phyloP scores from a whole-genome alignment of 2,113 vertebrate genomes.

The Bubo bubo region DNA sequence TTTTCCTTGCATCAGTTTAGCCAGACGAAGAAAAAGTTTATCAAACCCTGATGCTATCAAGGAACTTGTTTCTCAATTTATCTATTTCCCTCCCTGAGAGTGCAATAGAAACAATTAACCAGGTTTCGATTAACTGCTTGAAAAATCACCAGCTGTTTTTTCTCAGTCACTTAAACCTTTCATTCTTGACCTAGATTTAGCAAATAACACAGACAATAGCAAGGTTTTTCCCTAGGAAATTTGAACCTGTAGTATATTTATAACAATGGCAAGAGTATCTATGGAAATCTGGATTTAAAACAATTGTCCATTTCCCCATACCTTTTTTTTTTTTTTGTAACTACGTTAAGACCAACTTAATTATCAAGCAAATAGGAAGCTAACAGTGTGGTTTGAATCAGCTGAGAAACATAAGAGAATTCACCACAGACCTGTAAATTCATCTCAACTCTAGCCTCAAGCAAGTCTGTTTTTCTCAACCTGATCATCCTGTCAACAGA shows the following conservation, averaged over 20 bases:
- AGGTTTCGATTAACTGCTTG: constrained; percentile 38
- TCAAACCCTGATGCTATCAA: not conserved
- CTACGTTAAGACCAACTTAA: not conserved
- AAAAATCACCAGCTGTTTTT: constrained; percentile 48
- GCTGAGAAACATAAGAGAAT: not conserved
- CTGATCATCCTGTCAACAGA: not conserved
- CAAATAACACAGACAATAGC: not conserved
- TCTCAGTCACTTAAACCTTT: constrained; percentile 35
- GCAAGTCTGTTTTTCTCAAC: not conserved
- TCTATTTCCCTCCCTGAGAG: constrained; percentile 5
- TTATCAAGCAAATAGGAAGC: not conserved
- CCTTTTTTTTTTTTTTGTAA: not conserved
- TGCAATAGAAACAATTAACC: constrained; percentile 30
- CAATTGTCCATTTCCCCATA: not conserved
- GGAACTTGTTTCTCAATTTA: not conserved
- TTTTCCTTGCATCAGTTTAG: not conserved
- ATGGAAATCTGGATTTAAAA: not conserved
- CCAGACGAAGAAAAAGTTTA: constrained; percentile 2
- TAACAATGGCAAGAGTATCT: not conserved
- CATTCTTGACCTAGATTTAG: constrained; percentile 39
- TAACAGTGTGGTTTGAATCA: not conserved
- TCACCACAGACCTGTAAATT: not conserved
- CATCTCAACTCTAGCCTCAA: not conserved
- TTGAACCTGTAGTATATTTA: not conserved
- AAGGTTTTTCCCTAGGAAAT: not conserved